These are phyloP conservation scores for Cephalopholis sonnerati DNA, from an alignment of 2,113 vertebrate species.

Conservation along the genomic window DNA sequence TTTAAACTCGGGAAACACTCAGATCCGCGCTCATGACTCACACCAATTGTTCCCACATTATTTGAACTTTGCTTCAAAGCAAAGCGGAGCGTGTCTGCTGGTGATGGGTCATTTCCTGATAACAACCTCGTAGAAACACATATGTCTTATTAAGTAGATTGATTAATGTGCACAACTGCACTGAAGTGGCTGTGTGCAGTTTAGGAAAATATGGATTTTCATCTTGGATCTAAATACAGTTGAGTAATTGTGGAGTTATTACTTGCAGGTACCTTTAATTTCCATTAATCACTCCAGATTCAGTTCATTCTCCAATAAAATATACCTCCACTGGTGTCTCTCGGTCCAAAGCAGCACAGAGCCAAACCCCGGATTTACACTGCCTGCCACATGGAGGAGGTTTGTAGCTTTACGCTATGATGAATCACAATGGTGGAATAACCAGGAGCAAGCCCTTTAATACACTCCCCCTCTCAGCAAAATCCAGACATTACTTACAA, in stretches of 20 bases:
- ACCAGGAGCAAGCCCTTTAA: slow-evolving; percentile 6
- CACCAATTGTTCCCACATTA: slow-evolving; percentile 50
- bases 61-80: slow-evolving; percentile 31
- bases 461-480: slow-evolving; percentile 9
- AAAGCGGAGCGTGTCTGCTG: neutral
- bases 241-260: slow-evolving; percentile 43
- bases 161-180: slow-evolving; percentile 18
- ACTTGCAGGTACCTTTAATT: slow-evolving; percentile 43
- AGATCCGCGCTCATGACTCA: slow-evolving; percentile 12
- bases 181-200: neutral
- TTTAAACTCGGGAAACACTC: slow-evolving; percentile 55
- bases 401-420: slow-evolving; percentile 29
- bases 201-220: slow-evolving; percentile 18
- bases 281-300: slow-evolving; percentile 41
- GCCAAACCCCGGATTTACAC: slow-evolving; percentile 57
- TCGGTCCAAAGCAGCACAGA: slow-evolving; percentile 34
- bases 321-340: slow-evolving; percentile 38
- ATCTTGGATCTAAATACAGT: slow-evolving; percentile 15
- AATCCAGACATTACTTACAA: slow-evolving; percentile 21
- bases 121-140: slow-evolving; percentile 17
- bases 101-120: slow-evolving; percentile 18
- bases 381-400: slow-evolving; percentile 29
- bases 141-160: slow-evolving; percentile 35
- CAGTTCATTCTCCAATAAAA: slow-evolving; percentile 35
- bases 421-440: slow-evolving; percentile 57